Percentiles rank a stretch among this genome's conserved stretches.
phyloP scores from a whole-genome alignment of 2,888 invertebrate genomes.

The Rhimphoctona megacephalus region DNA sequence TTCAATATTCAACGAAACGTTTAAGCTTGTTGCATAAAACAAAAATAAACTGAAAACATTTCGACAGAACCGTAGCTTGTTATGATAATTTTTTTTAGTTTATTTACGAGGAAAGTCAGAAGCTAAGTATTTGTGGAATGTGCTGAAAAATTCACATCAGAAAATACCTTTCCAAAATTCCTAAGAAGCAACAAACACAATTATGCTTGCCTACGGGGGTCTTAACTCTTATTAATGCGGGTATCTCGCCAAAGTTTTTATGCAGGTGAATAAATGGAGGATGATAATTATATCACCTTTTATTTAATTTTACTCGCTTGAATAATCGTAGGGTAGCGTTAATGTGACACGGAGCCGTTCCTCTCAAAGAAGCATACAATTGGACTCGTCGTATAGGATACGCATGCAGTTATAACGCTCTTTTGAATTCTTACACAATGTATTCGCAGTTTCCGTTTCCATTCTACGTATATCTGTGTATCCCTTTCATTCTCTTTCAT shows the following conservation, averaged over 20 bases:
- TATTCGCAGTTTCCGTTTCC: constrained; percentile 31
- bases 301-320: constrained; percentile 23
- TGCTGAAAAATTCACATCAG: background rate
- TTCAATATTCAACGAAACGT: background rate
- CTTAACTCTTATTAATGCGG: background rate
- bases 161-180: background rate
- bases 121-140: background rate
- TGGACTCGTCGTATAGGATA: constrained; percentile 24
- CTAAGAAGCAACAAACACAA: background rate
- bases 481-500: background rate
- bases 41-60: background rate
- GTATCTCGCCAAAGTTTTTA: background rate
- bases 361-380: constrained; percentile 24
- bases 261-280: background rate
- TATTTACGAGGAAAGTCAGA: background rate
- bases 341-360: background rate
- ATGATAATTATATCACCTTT: constrained; percentile 13
- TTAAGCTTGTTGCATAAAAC: background rate
- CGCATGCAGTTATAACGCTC: constrained; percentile 19
- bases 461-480: background rate
- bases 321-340: constrained; percentile 29
- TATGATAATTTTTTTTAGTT: background rate
- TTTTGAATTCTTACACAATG: constrained; percentile 16
- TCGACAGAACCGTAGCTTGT: background rate
- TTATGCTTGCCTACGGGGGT: background rate